phyloP scores from a whole-genome alignment of 2,113 vertebrate species.

The Chlorodrepanis virens region DNA sequence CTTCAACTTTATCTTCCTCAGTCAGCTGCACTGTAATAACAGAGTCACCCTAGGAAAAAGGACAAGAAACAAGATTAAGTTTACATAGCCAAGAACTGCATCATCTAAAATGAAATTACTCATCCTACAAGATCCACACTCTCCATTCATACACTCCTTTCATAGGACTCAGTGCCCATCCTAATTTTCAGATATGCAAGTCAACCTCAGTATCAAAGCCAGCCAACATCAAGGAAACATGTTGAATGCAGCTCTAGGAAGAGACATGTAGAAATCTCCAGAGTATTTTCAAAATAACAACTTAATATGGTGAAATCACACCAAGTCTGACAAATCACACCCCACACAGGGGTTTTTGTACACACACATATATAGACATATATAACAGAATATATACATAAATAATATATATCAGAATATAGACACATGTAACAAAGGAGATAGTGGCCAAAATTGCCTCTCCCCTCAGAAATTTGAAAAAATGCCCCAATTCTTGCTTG shows the following conservation, averaged over 20 bases:
- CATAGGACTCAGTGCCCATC: accelerated
- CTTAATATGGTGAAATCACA: background rate
- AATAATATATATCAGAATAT: background rate
- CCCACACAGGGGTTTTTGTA: background rate
- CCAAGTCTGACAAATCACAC: background rate
- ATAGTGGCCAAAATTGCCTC: background rate
- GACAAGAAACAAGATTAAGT: background rate
- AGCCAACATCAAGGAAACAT: background rate
- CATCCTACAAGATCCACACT: background rate
- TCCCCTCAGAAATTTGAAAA: background rate
- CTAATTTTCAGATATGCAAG: background rate
- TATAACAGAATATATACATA: background rate
- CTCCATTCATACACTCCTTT: background rate
- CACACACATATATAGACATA: background rate
- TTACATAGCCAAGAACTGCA: background rate
- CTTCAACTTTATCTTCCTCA: conserved; percentile 79
- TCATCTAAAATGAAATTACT: background rate
- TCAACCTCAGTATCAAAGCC: background rate
- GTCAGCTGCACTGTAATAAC: conserved; percentile 87
- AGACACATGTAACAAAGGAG: background rate
- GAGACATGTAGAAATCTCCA: background rate
- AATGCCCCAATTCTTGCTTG: background rate
- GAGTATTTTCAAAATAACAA: background rate
- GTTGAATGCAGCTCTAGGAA: accelerated
- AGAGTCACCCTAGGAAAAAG: conserved; percentile 82